Percentiles rank a stretch among this genome's conserved stretches.
Evolutionary conservation across 2,888 invertebrate genomes (phyloP).

Genomic region (Thysanoteuthis rhombus): DNA sequence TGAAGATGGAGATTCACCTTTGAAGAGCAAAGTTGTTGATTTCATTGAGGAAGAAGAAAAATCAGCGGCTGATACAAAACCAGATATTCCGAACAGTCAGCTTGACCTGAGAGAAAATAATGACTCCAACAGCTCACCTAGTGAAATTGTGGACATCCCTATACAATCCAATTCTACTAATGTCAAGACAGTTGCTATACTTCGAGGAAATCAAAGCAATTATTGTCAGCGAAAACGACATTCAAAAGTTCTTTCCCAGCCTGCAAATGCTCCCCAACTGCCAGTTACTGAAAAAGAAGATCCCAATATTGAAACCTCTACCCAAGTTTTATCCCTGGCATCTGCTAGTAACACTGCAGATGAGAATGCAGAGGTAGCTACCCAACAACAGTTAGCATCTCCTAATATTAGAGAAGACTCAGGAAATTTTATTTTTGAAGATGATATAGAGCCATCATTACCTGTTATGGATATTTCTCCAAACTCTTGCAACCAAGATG

Average conservation of each 20-base stretch:
- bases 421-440: constrained; percentile 12
- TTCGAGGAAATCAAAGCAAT: neutral
- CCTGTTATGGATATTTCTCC: neutral
- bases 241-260: neutral
- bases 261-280: neutral
- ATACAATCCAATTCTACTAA: neutral
- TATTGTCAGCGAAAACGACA: neutral
- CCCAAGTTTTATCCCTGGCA: neutral
- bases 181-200: neutral
- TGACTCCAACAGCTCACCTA: neutral
- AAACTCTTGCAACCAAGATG: neutral
- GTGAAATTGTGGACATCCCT: neutral
- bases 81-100: neutral
- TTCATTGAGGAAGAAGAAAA: neutral
- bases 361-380: neutral
- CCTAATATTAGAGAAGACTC: neutral
- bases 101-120: neutral
- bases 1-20: neutral
- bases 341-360: neutral
- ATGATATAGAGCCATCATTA: neutral
- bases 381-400: neutral
- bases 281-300: neutral
- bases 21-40: neutral
- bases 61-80: neutral
- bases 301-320: neutral